Conservation (phyloP, 2,113 vertebrate species). For the human region DNA sequence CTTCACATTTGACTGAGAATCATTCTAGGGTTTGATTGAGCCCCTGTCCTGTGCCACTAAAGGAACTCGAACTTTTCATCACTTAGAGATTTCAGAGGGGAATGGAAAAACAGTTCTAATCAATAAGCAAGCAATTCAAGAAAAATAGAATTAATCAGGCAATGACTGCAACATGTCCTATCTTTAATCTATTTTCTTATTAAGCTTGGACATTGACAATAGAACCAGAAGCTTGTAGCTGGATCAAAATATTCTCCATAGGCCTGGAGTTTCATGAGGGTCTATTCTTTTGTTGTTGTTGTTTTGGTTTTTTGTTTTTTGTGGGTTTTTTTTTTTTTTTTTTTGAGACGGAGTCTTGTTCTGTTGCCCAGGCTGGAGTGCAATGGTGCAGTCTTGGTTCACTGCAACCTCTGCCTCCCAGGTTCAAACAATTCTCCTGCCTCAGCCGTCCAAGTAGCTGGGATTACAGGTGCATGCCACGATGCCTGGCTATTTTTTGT, state of each 20-base stretch:
- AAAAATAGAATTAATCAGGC: neutral
- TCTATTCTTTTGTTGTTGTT: neutral
- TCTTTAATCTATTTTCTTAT: neutral
- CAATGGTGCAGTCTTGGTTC: no score
- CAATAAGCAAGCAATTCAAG: neutral
- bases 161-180: neutral
- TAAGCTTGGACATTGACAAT: neutral
- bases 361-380: no score
- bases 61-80: conserved; percentile 16
- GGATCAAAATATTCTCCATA: neutral
- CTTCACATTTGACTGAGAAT: neutral
- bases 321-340: no score
- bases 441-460: no score
- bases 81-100: neutral
- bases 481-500: no score
- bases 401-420: no score
- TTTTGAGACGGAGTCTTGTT: no score
- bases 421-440: no score
- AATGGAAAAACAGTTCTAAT: neutral
- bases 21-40: neutral
- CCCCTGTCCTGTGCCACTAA: neutral
- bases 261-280: neutral
- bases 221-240: neutral
- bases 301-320: no score
- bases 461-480: no score